Evolutionary conservation across 2,888 invertebrate genomes (phyloP), one percentile per base, ranked within the genome.

Genomic region (Netelia inedita): DNA sequence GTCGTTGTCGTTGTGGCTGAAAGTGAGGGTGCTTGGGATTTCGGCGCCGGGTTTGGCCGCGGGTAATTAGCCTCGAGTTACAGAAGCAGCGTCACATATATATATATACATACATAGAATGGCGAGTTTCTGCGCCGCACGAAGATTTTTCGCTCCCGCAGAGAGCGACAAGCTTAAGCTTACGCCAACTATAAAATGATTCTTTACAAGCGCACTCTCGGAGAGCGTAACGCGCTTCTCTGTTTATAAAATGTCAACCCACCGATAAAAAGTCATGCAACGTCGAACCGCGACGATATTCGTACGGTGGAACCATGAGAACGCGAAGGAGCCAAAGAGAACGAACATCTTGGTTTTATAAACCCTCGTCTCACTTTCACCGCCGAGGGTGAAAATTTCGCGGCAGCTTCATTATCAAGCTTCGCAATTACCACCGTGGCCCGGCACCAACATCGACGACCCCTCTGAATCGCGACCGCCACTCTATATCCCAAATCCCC

Each of bases 191-290:
- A 69, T 81, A 63, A 78, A 79, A 71, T 57, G n/a, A 28, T 23
- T 57, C 55, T 57, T 21, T 53, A 69, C 23, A 55, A 53, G 21
- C 35, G 2, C 55, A 53, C 35, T n/a, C 35, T 10, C 23, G 28
- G 23, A 2, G 55, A 11, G 10, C n/a, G 3, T 14, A n/a, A 43
- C 85, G 85, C 23, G 68, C 84, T 83, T 76, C 87, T 87, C 88
- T 91, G 91, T 92, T 93, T 92, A 91, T 91, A 92, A 95, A 95
- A 95, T 95, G 95, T 94, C 95, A 95, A 92, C 89, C 91, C 92
- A 92, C 94, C 94, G 93, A 95, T 95, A 95, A 95, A 95, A 95
- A 94, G 93, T 92, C 94, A 94, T 92, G 94, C 94, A 92, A 94
- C 94, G 93, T 94, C 93, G 93, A 94, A 90, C 92, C 90, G 85